Evolutionary conservation across 1,140 invertebrate species (phyloP).

Genomic region (Adoxophyes honmai): DNA sequence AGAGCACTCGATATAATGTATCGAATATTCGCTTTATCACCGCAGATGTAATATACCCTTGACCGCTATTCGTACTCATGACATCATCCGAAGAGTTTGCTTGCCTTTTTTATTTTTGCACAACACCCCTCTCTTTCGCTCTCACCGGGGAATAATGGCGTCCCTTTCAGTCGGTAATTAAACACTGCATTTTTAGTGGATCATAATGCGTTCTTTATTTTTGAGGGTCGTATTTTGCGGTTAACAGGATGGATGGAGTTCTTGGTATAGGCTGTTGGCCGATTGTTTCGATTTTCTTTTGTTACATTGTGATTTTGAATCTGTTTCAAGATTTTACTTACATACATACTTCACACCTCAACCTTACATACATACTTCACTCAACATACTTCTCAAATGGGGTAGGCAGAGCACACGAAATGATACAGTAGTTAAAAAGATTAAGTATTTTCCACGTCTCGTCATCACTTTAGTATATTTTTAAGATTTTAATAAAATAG

Average conservation of each 20-base stretch:
- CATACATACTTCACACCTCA: no score
- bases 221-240: neutral
- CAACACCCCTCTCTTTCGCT: slow-evolving; percentile 40
- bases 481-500: no score
- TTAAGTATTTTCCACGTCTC: no score
- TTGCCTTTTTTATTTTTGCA: slow-evolving; percentile 63
- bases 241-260: neutral
- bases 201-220: neutral
- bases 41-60: slow-evolving; percentile 40
- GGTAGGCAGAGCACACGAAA: no score
- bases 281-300: no score
- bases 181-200: slow-evolving; percentile 3
- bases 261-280: no score
- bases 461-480: no score
- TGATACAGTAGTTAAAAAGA: no score
- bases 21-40: slow-evolving; percentile 40
- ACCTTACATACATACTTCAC: no score
- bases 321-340: no score
- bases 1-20: slow-evolving; percentile 3
- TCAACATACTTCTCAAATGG: no score
- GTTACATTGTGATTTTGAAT: no score
- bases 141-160: neutral
- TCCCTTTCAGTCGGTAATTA: slow-evolving; percentile 16
- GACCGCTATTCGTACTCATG: slow-evolving; percentile 63
- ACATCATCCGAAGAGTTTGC: slow-evolving; percentile 54